Percentiles rank a stretch among this genome's conserved stretches.
Conservation (phyloP, 1,140 invertebrate species). For the Caligus rogercresseyi region DNA sequence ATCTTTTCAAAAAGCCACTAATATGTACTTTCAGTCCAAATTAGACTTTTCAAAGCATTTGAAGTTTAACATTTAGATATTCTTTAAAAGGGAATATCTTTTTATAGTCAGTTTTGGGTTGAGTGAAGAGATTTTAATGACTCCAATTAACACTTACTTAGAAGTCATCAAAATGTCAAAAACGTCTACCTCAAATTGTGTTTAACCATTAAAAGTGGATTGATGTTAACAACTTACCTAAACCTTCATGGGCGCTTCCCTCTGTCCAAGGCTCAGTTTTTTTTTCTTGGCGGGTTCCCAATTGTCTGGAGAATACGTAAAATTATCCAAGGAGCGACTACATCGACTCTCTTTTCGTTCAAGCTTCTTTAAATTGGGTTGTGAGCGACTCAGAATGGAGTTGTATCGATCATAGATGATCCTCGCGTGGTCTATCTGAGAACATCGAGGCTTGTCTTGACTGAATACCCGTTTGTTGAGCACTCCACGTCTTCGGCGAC, state of each 20-base stretch:
- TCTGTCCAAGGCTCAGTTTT: not conserved
- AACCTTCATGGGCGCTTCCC: not conserved
- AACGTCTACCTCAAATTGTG: too few relatives aligned
- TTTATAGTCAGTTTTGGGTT: too few relatives aligned
- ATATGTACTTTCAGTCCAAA: too few relatives aligned
- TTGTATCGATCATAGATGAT: not conserved
- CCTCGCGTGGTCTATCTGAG: not conserved
- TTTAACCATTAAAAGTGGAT: not conserved
- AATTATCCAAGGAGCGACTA: slow-evolving; percentile 1
- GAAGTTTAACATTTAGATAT: too few relatives aligned
- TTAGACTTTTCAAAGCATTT: too few relatives aligned
- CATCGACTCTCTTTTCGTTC: not conserved
- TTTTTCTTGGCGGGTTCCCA: not conserved
- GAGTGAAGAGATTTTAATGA: too few relatives aligned
- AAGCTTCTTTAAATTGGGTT: not conserved
- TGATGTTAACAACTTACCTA: not conserved
- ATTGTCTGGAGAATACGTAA: not conserved
- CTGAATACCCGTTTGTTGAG: not conserved
- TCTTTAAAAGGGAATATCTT: too few relatives aligned
- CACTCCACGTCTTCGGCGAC: not conserved
- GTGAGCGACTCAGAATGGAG: not conserved
- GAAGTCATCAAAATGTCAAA: too few relatives aligned
- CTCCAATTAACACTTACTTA: too few relatives aligned
- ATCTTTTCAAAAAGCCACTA: too few relatives aligned
- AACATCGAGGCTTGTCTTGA: not conserved